phyloP scores from a whole-genome alignment of 2,113 vertebrate species.

The Nothobranchius furzeri region DNA sequence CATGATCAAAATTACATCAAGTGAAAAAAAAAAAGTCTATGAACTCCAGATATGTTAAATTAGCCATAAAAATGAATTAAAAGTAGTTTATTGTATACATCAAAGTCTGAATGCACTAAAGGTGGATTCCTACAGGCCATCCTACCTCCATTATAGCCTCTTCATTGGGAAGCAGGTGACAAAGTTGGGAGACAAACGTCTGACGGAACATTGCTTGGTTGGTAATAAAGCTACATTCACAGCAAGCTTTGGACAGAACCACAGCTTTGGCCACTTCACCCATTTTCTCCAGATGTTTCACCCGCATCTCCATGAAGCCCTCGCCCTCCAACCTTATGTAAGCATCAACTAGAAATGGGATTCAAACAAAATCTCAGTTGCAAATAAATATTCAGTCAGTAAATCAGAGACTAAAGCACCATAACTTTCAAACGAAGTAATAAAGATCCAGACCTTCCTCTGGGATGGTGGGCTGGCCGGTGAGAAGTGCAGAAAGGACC shows the following conservation, averaged over 20 bases:
- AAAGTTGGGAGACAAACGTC: slow-evolving; percentile 91
- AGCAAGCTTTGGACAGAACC: slow-evolving; percentile 89
- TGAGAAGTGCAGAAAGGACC: slow-evolving; percentile 88
- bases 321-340: slow-evolving; percentile 93
- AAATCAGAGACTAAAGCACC: no score
- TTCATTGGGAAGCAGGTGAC: slow-evolving; percentile 91
- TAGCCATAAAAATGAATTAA: no score
- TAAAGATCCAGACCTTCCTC: slow-evolving; percentile 85
- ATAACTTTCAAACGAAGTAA: not conserved
- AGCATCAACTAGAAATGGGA: slow-evolving; percentile 80
- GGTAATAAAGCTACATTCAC: slow-evolving; percentile 86
- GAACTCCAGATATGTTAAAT: not conserved
- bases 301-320: slow-evolving; percentile 95
- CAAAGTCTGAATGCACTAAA: no score
- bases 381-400: not conserved
- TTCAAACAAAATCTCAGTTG: slow-evolving; percentile 6
- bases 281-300: slow-evolving; percentile 96
- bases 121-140: no score
- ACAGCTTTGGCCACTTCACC: slow-evolving; percentile 91
- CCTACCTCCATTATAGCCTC: slow-evolving; percentile 94
- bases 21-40: not conserved
- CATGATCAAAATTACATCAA: not conserved
- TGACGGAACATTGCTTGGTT: slow-evolving; percentile 91
- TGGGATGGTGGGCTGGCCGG: slow-evolving; percentile 85
- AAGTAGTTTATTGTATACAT: no score